A percentile compares a stretch with the other conserved stretches of the same genome.
These are phyloP conservation scores for Copsychus sechellarum DNA, from an alignment of 2,113 vertebrate genomes.

Conservation along the genomic window DNA sequence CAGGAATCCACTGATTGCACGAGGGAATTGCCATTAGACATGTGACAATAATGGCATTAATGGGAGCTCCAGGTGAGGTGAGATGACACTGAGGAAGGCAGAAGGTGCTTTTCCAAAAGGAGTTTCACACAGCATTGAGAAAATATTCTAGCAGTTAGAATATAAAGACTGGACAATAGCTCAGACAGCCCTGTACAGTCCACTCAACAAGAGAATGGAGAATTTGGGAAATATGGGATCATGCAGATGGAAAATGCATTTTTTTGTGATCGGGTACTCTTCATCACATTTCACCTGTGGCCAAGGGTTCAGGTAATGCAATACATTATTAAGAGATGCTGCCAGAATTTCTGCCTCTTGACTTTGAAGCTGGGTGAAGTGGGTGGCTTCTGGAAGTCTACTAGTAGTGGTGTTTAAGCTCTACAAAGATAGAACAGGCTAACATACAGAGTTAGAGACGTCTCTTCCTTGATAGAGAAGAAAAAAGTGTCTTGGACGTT, in stretches of 20 bases:
- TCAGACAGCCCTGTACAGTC: background rate
- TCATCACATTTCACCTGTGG: background rate
- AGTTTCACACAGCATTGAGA: background rate
- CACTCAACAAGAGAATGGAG: background rate
- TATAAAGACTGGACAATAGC: background rate
- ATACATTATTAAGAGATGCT: background rate
- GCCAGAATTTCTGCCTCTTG: background rate
- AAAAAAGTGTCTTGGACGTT: background rate
- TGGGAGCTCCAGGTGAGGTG: background rate
- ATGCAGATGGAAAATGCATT: background rate
- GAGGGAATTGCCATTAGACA: background rate
- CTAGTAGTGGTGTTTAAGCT: background rate
- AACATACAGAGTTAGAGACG: background rate
- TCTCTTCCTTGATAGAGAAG: background rate
- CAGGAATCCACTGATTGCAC: background rate
- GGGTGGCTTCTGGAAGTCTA: background rate
- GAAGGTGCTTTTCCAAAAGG: background rate
- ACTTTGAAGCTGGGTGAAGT: background rate
- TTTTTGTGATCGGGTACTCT: background rate
- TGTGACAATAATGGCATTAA: accelerated
- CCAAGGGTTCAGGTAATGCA: background rate
- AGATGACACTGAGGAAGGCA: background rate
- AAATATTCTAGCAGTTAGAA: background rate
- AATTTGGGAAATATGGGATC: background rate
- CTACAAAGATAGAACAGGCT: background rate